Conservation (phyloP, 1,140 invertebrate species). For the Ditylenchus dipsaci region DNA sequence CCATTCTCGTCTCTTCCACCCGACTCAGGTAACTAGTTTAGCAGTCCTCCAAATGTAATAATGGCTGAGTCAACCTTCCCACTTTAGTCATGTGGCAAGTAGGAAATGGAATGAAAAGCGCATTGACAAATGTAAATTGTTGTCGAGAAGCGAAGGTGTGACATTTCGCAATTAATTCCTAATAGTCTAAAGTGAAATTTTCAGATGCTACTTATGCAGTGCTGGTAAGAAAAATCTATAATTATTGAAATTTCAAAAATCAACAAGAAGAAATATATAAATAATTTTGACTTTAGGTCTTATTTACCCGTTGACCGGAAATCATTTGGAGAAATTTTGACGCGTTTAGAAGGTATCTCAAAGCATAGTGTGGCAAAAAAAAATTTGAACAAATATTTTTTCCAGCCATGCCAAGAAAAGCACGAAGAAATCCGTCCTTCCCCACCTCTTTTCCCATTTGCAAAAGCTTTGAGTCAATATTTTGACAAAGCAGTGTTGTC, state of each 20-base stretch:
- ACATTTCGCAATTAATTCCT: conserved; percentile 12
- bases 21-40: conserved; percentile 64
- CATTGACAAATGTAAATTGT: conserved; percentile 84
- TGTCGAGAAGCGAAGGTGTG: conserved; percentile 89
- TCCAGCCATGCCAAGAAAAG: conserved; percentile 71
- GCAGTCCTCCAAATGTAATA: no score
- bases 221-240: conserved; percentile 69
- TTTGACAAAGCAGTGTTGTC: no score
- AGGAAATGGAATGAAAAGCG: conserved; percentile 89
- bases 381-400: no score
- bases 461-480: conserved; percentile 48
- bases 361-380: no score
- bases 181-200: conserved; percentile 46
- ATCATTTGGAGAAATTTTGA: conserved; percentile 78
- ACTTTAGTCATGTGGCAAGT: conserved; percentile 86
- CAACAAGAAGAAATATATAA: no score
- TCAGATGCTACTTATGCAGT: conserved; percentile 89
- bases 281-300: no score
- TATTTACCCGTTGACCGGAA: conserved; percentile 74
- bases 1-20: conserved; percentile 86
- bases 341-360: conserved; percentile 72
- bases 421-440: conserved; percentile 83
- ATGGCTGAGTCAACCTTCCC: neutral
- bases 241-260: no score
- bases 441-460: conserved; percentile 65